Evolutionary conservation across 2,797 vertebrate genomes (phyloP).

Genomic region (Gadopsis marmoratus): DNA sequence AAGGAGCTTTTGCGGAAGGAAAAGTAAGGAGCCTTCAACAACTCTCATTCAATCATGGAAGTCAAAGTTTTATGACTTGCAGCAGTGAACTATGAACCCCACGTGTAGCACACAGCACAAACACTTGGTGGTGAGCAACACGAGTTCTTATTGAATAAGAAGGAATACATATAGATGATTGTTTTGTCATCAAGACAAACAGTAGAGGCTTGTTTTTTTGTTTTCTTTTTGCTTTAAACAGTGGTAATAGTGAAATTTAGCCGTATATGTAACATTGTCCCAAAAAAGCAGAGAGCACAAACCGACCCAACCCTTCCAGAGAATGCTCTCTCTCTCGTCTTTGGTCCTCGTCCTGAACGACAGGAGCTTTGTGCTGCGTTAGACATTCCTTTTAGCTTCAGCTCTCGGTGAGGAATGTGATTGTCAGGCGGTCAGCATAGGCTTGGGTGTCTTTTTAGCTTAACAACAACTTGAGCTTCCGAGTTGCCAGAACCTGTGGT

Average conservation of each 20-base stretch:
- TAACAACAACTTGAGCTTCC: slow-evolving; percentile 26
- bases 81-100: slow-evolving; percentile 66
- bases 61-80: slow-evolving; percentile 54
- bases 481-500: slow-evolving; percentile 4
- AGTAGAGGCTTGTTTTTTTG: not conserved
- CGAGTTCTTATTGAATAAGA: not conserved
- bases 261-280: not conserved
- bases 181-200: not conserved
- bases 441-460: slow-evolving; percentile 25
- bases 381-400: slow-evolving; percentile 69
- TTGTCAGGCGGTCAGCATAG: slow-evolving; percentile 54
- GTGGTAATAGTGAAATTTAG: not conserved
- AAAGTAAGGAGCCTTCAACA: slow-evolving; percentile 7
- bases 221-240: not conserved
- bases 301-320: slow-evolving; percentile 43
- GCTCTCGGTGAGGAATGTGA: slow-evolving; percentile 69
- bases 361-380: slow-evolving; percentile 67
- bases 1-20: slow-evolving; percentile 27
- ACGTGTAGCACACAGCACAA: slow-evolving; percentile 2
- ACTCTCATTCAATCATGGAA: slow-evolving; percentile 1
- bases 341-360: slow-evolving; percentile 50
- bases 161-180: not conserved
- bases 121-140: not conserved
- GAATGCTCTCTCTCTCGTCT: slow-evolving; percentile 38
- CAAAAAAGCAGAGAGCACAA: not conserved